Conservation (phyloP, 2,797 vertebrate species). For the Heliangelus exortis region DNA sequence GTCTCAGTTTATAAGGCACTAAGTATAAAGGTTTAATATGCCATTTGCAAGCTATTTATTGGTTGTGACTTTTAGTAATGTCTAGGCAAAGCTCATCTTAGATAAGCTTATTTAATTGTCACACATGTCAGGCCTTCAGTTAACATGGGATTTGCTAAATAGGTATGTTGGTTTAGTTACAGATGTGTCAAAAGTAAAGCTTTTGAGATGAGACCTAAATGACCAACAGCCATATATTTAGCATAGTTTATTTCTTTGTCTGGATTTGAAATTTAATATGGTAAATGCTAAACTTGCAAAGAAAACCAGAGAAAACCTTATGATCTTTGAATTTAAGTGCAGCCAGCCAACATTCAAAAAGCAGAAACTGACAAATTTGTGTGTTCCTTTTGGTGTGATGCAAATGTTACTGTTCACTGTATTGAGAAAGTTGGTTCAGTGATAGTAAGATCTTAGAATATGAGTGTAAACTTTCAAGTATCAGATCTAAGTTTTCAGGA, state of each 20-base stretch:
- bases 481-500: neutral
- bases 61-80: neutral
- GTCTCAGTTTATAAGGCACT: neutral
- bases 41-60: neutral
- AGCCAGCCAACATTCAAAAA: neutral
- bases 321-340: neutral
- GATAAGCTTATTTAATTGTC: neutral
- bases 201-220: neutral
- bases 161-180: neutral
- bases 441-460: neutral
- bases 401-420: neutral
- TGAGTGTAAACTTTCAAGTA: neutral
- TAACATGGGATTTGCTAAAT: neutral
- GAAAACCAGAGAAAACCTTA: neutral
- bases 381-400: neutral
- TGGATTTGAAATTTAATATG: neutral
- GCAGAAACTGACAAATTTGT: neutral
- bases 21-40: neutral
- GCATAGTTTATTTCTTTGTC: neutral
- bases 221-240: neutral
- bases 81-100: neutral
- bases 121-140: neutral
- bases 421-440: neutral
- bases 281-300: neutral
- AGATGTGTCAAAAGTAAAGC: neutral